Evolutionary conservation across 2,797 vertebrate species (phyloP).

Genomic region (Cuniculus paca): DNA sequence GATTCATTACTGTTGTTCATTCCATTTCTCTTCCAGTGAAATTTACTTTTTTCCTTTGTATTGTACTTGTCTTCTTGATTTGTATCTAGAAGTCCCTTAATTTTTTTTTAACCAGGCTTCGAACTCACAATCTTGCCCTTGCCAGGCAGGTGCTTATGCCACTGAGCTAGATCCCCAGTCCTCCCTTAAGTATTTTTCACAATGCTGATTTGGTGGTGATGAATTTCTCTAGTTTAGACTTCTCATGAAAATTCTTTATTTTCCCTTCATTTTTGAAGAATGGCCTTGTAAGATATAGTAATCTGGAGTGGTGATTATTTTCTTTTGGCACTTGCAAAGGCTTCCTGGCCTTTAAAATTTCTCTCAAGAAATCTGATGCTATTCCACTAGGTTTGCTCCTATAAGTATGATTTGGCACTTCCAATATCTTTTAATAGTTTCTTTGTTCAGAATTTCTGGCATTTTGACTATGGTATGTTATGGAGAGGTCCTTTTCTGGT

Average conservation of each 20-base stretch:
- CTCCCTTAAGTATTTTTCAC: too few relatives aligned
- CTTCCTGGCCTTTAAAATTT: neutral
- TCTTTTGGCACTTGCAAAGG: neutral
- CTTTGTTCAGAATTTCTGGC: neutral
- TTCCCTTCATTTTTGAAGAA: neutral
- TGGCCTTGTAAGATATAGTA: neutral
- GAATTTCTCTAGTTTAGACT: neutral
- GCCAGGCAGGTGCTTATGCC: too few relatives aligned
- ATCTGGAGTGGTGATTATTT: neutral
- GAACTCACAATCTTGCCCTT: too few relatives aligned
- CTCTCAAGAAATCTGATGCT: neutral
- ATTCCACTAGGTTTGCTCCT: neutral
- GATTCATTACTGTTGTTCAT: too few relatives aligned
- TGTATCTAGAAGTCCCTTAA: too few relatives aligned
- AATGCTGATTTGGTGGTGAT: neutral
- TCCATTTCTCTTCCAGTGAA: too few relatives aligned
- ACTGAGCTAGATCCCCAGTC: too few relatives aligned
- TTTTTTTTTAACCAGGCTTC: too few relatives aligned
- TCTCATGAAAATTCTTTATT: neutral
- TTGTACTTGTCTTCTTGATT: too few relatives aligned
- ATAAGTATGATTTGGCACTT: neutral
- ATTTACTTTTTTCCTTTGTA: too few relatives aligned
- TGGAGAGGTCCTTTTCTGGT: neutral
- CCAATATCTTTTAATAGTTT: neutral
- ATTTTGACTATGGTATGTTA: neutral